Base-by-base conservation (phyloP, 2,888 invertebrate species). In the Malacosoma neustria region DNA sequence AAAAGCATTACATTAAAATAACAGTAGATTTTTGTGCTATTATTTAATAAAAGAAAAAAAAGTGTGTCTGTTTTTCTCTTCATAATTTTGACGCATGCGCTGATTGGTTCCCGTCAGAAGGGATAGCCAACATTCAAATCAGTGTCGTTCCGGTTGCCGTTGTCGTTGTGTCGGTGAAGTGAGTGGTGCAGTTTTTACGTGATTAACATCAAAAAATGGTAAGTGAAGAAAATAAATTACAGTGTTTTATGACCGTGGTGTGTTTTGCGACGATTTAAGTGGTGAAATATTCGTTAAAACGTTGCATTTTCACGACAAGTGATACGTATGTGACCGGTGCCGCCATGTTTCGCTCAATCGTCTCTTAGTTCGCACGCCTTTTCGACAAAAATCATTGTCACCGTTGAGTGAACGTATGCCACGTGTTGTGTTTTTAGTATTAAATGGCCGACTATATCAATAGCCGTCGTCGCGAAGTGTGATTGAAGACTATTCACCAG, bases 191-290 rank as follows among this genome's bases (percentile, higher is more conserved):
- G 73, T 72, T 80, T 82, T 82, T 82, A 79, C 82, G 81, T 82
- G 76, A 70, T 49, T 82, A 82, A 74, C 84, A 80, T 85, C 84
- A 74, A 66, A 85, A 84, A 85, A 86, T 86, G 86, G 86, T 86
- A 84, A 86, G 85, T 86, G 70, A 68, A 67, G 60, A 65, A 61
- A 69, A 70, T 68, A 65, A 73, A 68, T 72, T 70, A 42, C 63
- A 75, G 77, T 82, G 80, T 57, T 57, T 54, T 46, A 48, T 51
- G 49, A 43, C 51, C 54, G 73, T 63, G 65, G 48, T 66, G 73
- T 79, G 79, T 57, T 64, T 57, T 57, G 46, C 39, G 41, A 43
- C 48, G 45, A 42, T 43, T 45, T 41, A 46, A 69, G 64, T 63
- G 56, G 52, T 55, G 51, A 51, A 56, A 55, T 57, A 48, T 39